Evolutionary conservation across 2,797 vertebrate species (phyloP), one percentile per base, ranked within the genome.

Genomic region (Pangasius macronema): DNA sequence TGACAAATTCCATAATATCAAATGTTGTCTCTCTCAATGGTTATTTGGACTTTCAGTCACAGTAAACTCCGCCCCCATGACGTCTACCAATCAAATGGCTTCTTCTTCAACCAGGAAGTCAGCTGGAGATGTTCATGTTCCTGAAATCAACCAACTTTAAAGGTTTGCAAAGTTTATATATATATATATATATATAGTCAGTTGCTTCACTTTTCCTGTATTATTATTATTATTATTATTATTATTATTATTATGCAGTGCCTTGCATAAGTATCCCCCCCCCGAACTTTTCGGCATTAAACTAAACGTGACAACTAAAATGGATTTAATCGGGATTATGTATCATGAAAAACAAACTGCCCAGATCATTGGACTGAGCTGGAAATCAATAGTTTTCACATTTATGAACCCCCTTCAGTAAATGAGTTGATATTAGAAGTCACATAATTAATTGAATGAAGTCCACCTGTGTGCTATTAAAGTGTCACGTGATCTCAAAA

Each of bases 31-130:
- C 80, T 83, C 82, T 77, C 88, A 91, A 87, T 91, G 90, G 89
- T 88, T 86, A 86, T 77, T 79, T 80, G 82, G 88, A 86, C 89
- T 89, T 90, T 91, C 91, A 94, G 91, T 89, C 88, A 89, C 81
- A 73, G 36, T n/a, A 90, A 89, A 87, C 88, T 2, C 93, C 94
- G 92, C 95, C 95, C 85, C 1, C 0, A 9, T 0, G 4, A 5
- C 36, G 51, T 0, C 0, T 39, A 82, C 93, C 93, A 95, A 95
- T 95, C 24, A 88, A 70, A 63, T 6, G 0, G 4, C 16, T 2
- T 2, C 51, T 39, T 22, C 22, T 80, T 86, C 65, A 39, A 84
- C 63, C 55, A 86, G 84, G 87, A 91, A 55, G 83, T 85, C 79
- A 67, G 27, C 49, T 85, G 49, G 81, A 85, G 65, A 42, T 42